Conservation (phyloP, 2,113 vertebrate genomes). For the Martes martes region DNA sequence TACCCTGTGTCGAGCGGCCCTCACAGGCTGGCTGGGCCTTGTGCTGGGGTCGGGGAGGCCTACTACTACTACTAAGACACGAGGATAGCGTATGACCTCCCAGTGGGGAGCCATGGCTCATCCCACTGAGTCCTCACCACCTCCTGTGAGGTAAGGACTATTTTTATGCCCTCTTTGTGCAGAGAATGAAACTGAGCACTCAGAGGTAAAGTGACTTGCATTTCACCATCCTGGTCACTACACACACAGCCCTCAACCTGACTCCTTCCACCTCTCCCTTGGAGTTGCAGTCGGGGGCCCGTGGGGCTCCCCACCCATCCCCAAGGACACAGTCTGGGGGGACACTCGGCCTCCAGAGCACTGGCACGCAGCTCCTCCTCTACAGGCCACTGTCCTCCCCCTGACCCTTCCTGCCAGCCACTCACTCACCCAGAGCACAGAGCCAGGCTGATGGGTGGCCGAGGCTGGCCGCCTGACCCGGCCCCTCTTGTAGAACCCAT, state of each 20-base stretch:
- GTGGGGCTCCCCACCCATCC: background rate
- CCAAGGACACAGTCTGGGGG: background rate
- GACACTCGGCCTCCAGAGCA: background rate
- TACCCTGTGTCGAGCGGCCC: background rate
- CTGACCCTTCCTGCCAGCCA: background rate
- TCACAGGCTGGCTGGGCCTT: background rate
- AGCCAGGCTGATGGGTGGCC: background rate
- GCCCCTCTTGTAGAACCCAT: constrained; percentile 76
- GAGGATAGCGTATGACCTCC: background rate
- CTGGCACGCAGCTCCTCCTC: background rate
- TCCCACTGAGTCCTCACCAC: background rate
- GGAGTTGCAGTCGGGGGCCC: background rate
- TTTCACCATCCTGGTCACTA: background rate
- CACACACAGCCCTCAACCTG: background rate
- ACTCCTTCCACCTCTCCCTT: background rate
- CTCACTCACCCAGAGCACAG: too few relatives aligned
- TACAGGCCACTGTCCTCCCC: background rate
- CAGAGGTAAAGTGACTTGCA: background rate
- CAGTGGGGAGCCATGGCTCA: background rate
- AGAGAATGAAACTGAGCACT: constrained; percentile 3
- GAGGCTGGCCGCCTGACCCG: background rate
- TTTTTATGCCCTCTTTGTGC: background rate
- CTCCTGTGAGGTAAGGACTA: background rate
- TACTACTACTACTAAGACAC: background rate
- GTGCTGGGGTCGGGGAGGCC: background rate